Conservation (phyloP, 2,113 vertebrate species). For the Aplodontia rufa region DNA sequence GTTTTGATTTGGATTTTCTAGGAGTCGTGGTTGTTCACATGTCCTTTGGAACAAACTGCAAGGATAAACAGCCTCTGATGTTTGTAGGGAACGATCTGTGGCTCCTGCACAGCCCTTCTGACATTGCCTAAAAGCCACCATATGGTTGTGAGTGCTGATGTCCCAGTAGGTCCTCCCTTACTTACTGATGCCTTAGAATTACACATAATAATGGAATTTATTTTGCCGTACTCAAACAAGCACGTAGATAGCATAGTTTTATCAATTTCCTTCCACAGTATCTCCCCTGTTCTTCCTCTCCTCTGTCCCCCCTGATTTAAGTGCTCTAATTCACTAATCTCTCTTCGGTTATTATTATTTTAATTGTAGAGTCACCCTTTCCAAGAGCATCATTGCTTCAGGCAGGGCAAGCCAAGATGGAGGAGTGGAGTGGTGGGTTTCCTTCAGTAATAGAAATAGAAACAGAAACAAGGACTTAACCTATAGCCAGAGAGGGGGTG, state of each 20-base stretch:
- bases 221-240: too few relatives aligned
- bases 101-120: background rate
- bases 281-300: too few relatives aligned
- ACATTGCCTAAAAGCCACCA: background rate
- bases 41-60: background rate
- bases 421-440: background rate
- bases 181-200: too few relatives aligned
- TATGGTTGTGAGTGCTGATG: background rate
- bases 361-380: background rate
- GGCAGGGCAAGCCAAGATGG: background rate
- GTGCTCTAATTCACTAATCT: too few relatives aligned
- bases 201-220: too few relatives aligned
- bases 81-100: background rate
- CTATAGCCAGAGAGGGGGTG: background rate
- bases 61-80: background rate
- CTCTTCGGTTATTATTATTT: too few relatives aligned
- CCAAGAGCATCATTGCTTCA: background rate
- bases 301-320: too few relatives aligned
- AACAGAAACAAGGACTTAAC: background rate
- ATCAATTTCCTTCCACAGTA: too few relatives aligned
- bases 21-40: background rate
- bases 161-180: background rate
- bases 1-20: background rate
- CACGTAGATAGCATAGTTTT: too few relatives aligned
- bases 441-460: fast-evolving